Percentiles rank a stretch among this genome's conserved stretches.
These are phyloP conservation scores for Syngnathoides biaculeatus DNA, from an alignment of 2,113 vertebrate genomes.

Conservation along the genomic window DNA sequence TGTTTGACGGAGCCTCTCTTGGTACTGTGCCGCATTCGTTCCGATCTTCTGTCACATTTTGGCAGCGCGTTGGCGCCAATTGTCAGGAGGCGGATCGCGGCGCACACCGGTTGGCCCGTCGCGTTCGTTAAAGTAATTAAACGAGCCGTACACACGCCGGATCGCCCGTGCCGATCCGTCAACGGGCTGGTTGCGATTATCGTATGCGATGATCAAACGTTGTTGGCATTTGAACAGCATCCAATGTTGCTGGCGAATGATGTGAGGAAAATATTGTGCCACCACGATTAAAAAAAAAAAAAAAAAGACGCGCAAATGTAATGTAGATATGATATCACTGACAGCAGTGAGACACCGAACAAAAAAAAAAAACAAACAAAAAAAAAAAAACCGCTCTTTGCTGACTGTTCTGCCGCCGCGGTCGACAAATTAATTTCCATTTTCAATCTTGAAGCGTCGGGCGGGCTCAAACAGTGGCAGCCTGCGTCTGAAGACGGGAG, in stretches of 20 bases:
- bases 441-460: background rate
- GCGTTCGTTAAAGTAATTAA: background rate
- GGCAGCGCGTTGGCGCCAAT: too few species aligned
- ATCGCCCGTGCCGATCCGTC: background rate
- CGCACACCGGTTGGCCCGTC: background rate
- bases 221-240: too few species aligned
- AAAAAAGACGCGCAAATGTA: background rate
- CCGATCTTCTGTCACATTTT: too few species aligned
- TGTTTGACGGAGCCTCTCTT: too few species aligned
- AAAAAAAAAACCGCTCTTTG: too few species aligned
- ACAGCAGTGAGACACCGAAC: background rate
- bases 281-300: background rate
- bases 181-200: background rate
- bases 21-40: too few species aligned
- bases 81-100: background rate
- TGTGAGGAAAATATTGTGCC: too few species aligned
- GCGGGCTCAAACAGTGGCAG: background rate
- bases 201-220: background rate
- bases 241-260: too few species aligned
- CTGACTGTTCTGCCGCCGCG: background rate
- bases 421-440: background rate
- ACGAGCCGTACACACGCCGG: too few species aligned
- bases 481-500: background rate
- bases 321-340: background rate
- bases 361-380: too few species aligned